phyloP scores from a whole-genome alignment of 2,888 invertebrate species.

The Griposia aprilina region DNA sequence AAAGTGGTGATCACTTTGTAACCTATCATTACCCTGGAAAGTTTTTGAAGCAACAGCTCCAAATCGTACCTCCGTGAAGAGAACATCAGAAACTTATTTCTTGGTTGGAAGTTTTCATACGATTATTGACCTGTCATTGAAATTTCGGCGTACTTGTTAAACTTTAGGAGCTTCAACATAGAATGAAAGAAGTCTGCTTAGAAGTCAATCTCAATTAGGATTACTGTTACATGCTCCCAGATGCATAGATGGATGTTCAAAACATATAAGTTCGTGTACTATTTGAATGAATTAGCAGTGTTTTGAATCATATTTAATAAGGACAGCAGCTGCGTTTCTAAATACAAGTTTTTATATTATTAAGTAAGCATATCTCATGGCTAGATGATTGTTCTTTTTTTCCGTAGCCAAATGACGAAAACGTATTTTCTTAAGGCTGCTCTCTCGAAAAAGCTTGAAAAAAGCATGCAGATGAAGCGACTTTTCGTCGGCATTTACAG shows the following conservation, averaged over 20 bases:
- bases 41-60: not conserved
- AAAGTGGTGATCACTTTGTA: not conserved
- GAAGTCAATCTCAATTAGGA: not conserved
- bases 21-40: not conserved
- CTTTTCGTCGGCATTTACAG: no score
- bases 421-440: not conserved
- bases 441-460: no score
- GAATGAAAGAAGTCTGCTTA: not conserved
- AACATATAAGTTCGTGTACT: not conserved
- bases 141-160: not conserved
- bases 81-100: conserved; percentile 12
- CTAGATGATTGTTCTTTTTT: not conserved
- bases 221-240: not conserved
- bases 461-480: no score
- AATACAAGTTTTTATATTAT: not conserved
- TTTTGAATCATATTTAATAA: conserved; percentile 9
- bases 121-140: conserved; percentile 1
- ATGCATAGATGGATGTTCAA: not conserved
- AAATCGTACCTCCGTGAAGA: not conserved
- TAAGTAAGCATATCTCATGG: not conserved
- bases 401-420: not conserved
- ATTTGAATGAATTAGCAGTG: conserved; percentile 5
- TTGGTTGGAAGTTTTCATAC: not conserved
- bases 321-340: not conserved
- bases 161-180: not conserved